Conservation (phyloP, 1,140 invertebrate genomes). For the Neodiprion virginianus region DNA sequence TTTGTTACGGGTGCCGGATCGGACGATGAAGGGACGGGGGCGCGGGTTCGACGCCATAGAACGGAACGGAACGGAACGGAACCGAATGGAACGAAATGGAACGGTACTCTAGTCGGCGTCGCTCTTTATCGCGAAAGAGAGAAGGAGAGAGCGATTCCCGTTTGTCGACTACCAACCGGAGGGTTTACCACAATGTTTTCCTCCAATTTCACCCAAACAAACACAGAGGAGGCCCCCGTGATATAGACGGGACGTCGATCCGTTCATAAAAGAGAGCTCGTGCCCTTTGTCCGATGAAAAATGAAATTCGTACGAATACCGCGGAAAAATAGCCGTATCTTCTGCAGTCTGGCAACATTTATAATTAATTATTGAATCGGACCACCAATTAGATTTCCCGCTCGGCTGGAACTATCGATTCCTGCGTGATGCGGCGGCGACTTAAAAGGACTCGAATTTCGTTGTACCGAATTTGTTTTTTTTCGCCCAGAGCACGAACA, state of each 20-base stretch:
- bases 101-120: slow-evolving; percentile 13
- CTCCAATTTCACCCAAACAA: slow-evolving; percentile 51
- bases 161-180: slow-evolving; percentile 19
- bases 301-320: slow-evolving; percentile 22
- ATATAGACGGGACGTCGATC: slow-evolving; percentile 43
- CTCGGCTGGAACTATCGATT: background rate
- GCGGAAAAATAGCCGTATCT: slow-evolving; percentile 5
- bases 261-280: slow-evolving; percentile 44
- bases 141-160: background rate
- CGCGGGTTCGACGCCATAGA: background rate
- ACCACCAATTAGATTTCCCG: background rate
- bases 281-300: slow-evolving; percentile 38
- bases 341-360: background rate
- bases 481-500: slow-evolving; percentile 18
- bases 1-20: background rate
- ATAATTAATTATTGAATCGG: background rate
- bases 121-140: background rate
- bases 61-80: slow-evolving; percentile 22
- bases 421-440: background rate
- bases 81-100: slow-evolving; percentile 24
- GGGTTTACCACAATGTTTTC: slow-evolving; percentile 45
- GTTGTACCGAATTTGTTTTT: slow-evolving; percentile 24
- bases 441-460: background rate
- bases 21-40: background rate
- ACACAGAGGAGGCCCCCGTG: slow-evolving; percentile 29